Conservation (phyloP, 2,888 invertebrate genomes). For the Embidobia sp. region DNA sequence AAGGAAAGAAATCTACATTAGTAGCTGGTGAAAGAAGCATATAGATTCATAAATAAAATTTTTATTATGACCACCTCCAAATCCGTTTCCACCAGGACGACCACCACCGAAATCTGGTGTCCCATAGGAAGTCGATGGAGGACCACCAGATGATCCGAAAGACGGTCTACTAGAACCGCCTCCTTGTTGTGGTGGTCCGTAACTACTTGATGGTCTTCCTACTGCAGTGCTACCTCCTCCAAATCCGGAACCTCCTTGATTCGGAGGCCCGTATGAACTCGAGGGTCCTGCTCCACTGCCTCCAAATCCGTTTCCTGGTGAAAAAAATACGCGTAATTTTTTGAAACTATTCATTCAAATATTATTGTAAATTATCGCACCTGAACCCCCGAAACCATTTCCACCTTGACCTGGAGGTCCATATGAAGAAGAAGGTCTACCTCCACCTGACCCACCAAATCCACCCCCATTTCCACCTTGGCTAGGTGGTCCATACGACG, state of each 20-base stretch:
- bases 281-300: conserved; percentile 72
- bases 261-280: conserved; percentile 80
- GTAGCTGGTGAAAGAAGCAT: no score
- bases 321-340: no score
- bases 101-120: conserved; percentile 78
- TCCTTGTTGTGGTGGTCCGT: conserved; percentile 79
- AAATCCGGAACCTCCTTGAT: conserved; percentile 73
- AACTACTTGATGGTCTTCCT: conserved; percentile 70
- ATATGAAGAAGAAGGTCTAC: not conserved
- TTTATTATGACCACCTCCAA: conserved; percentile 66
- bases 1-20: no score
- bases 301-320: conserved; percentile 57
- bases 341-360: no score
- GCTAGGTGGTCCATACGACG: conserved; percentile 69
- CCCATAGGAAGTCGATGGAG: conserved; percentile 78
- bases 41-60: no score
- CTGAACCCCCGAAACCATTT: not conserved
- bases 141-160: conserved; percentile 59
- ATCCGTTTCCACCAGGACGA: conserved; percentile 26
- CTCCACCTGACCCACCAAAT: conserved; percentile 6
- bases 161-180: conserved; percentile 56
- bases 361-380: not conserved
- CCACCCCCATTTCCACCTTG: conserved; percentile 66
- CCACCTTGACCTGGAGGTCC: not conserved
- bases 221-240: conserved; percentile 40